Base-by-base conservation (phyloP, 1,140 invertebrate genomes). In the Brachionus calyciflorus region DNA sequence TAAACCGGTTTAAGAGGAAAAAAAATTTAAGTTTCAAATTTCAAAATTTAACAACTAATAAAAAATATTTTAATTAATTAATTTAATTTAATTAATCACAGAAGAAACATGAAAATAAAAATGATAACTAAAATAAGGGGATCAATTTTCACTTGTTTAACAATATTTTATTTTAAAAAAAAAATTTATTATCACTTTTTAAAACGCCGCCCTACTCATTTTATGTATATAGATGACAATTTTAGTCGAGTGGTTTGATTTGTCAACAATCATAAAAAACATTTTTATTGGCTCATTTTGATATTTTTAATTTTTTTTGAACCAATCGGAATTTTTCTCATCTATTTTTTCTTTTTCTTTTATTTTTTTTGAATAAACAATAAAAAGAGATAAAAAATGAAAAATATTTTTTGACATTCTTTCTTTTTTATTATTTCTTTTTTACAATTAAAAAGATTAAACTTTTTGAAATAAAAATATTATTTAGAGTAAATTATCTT, bases 381-480 rank as follows among this genome's bases (percentile, higher is more conserved):
- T n/a, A n/a, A 49, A 53, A 26, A 60, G 55, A 60, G 55, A 60
- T 60, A 60, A 60, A 60, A 60, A 60, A 60, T 60, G 55, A 60
- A 60, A 60, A 60, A 60, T 60, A 60, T 60, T 60, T 60, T 60
- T 60, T 53, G 51, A 53, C 24, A 33, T 60, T 60, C 55, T 14
- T 60, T 30, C 33, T 60, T 12, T 60, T 30, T 60, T 33, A 21
- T 41, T 41, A 65, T 19, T 63, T 63, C 17, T 17, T 10, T 63
- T 44, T 46, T 65, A 26, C 19, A 5, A 26, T 21, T 7, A 17
- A 46, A 46, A 46, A 14, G n/a, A 14, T 46, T 46, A 14, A 17
- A 46, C 44, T 14, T 46, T 46, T 46, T 46, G 3, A 14, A 7
- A 7, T 46, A 7, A 14, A 46, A 46, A 46, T 7, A 46, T 3